Percentiles rank a stretch among this genome's conserved stretches.
Evolutionary conservation across 2,113 vertebrate species (phyloP).

Genomic region (Semnornis frantzii): DNA sequence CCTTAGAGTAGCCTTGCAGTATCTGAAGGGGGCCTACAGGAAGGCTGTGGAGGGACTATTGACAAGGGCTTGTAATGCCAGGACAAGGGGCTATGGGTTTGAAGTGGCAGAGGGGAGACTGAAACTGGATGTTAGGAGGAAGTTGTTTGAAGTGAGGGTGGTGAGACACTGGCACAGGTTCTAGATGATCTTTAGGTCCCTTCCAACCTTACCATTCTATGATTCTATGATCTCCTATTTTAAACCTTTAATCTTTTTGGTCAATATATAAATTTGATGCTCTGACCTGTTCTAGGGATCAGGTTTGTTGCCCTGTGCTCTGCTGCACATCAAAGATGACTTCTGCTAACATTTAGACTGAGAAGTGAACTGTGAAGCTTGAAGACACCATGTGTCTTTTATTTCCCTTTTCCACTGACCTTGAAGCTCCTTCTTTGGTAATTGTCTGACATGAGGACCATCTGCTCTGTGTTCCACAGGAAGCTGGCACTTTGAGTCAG

Average conservation of each 20-base stretch:
- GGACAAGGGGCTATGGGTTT: no score
- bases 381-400: conserved; percentile 20
- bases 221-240: not conserved
- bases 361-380: conserved; percentile 30
- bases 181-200: no score
- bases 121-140: no score
- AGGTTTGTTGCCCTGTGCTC: not conserved
- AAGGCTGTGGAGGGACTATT: no score
- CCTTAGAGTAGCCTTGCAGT: no score
- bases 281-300: not conserved
- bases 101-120: no score
- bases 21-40: no score
- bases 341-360: not conserved
- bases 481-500: not conserved
- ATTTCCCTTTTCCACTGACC: conserved; percentile 14
- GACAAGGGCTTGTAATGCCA: no score
- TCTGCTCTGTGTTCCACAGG: conserved; percentile 8
- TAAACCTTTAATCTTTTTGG: not conserved
- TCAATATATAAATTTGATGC: not conserved
- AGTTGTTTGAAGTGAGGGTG: no score
- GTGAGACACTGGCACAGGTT: no score
- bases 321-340: not conserved
- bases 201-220: no score
- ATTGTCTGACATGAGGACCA: not conserved
- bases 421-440: conserved; percentile 14